Evolutionary conservation across 1,140 invertebrate species (phyloP), one percentile per base, ranked within the genome.

Genomic region (Gonioctena quinquepunctata): DNA sequence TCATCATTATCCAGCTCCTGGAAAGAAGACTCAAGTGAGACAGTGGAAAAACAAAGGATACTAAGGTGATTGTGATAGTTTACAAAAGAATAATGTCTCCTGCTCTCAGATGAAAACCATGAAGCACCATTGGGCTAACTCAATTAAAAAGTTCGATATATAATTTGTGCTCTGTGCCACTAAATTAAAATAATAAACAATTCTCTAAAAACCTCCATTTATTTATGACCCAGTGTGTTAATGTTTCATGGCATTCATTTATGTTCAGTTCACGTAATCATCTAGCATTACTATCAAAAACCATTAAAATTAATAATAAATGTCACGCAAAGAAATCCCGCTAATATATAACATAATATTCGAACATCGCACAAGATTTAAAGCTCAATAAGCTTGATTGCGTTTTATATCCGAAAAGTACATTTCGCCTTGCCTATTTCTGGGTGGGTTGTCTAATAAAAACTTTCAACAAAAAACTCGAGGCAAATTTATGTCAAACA

Each of bases 401-500:
- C 33, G 33, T 42, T 42, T 42, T 42, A 42, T 42, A 42, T 42
- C 13, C 33, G 11, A 4, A 42, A 42, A 42, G 5, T n/a, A 42
- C 33, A 42, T 42, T 42, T 42, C 13, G 33, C 33, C 33, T 13
- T 42, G 8, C 11, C 16, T 42, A 42, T 42, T 42, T 42, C 16
- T 42, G 16, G 33, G 13, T 42, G 33, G 13, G 33, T n/a, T 42
- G 33, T 42, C 33, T 42, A 42, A 42, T 42, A 42, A 42, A 42
- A 42, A 42, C 33, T 42, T n/a, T 2, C 33, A 42, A 42, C 33
- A 42, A 42, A 42, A 42, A 42, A 42, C 33, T 42, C 33, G 2
- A 11, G 16, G 16, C 33, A 26, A 23, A 54, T 59, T 59, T 59
- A 59, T 59, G 56, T 59, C 56, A 59, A 59, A 16, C 23, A 59